phyloP scores from a whole-genome alignment of 1,140 invertebrate species.

The Radopholus similis region DNA sequence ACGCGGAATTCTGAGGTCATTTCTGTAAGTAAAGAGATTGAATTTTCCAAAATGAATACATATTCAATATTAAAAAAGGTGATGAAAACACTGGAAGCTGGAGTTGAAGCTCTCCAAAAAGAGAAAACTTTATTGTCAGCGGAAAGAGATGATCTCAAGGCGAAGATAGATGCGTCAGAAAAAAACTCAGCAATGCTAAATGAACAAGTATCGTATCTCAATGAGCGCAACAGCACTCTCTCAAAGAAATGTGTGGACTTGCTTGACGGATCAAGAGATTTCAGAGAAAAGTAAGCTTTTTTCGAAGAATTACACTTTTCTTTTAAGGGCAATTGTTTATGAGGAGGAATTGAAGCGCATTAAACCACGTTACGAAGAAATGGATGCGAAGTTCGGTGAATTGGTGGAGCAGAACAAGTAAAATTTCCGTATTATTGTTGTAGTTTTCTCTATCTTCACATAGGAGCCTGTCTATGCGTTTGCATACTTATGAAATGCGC shows the following conservation, averaged over 20 bases:
- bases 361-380: slow-evolving; percentile 13
- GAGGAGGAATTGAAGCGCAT: slow-evolving; percentile 26
- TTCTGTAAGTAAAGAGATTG: background rate
- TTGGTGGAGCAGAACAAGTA: slow-evolving; percentile 18
- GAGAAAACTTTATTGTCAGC: slow-evolving; percentile 14
- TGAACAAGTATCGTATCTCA: slow-evolving; percentile 19
- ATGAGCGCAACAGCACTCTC: slow-evolving; percentile 21
- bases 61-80: slow-evolving; percentile 1
- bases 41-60: background rate
- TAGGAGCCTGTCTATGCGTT: slow-evolving; percentile 14
- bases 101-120: slow-evolving; percentile 24
- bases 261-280: slow-evolving; percentile 13
- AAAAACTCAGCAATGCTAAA: slow-evolving; percentile 7
- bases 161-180: slow-evolving; percentile 9
- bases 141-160: slow-evolving; percentile 18
- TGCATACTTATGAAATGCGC: slow-evolving; percentile 20
- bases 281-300: slow-evolving; percentile 12
- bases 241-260: slow-evolving; percentile 30
- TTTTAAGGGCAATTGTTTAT: slow-evolving; percentile 14
- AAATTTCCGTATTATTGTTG: background rate
- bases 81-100: slow-evolving; percentile 26
- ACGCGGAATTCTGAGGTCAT: slow-evolving; percentile 19
- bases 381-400: slow-evolving; percentile 16
- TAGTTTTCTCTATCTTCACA: background rate
- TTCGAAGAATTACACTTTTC: too few species aligned